phyloP scores from a whole-genome alignment of 2,797 vertebrate species.

The Helicolenus hilgendorfi region DNA sequence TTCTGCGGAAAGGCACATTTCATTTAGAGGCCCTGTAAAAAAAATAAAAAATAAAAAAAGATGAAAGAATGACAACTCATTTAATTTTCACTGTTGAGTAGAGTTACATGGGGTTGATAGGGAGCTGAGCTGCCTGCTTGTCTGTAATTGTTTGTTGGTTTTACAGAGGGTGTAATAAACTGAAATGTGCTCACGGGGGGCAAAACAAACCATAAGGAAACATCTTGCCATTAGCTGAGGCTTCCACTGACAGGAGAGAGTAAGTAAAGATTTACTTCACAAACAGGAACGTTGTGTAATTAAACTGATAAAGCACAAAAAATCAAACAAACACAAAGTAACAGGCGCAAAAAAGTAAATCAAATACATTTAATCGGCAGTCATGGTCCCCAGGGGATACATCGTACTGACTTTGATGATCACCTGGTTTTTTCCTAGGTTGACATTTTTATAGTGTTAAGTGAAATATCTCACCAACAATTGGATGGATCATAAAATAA shows the following conservation, averaged over 20 bases:
- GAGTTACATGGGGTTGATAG: neutral
- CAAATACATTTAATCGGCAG: too few relatives aligned
- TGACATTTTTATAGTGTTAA: neutral
- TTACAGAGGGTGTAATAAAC: conserved; percentile 31
- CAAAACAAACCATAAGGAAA: conserved; percentile 33
- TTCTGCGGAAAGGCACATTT: conserved; percentile 3
- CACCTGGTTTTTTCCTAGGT: neutral
- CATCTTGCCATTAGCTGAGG: neutral
- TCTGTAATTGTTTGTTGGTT: conserved; percentile 48
- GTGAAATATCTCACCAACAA: neutral
- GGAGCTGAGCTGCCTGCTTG: neutral
- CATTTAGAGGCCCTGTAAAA: conserved; percentile 1
- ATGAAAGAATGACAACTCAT: conserved; percentile 21
- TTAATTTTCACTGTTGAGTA: conserved; percentile 16
- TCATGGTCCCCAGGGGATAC: neutral
- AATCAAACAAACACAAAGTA: neutral
- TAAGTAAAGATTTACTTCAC: neutral
- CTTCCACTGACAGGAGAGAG: neutral
- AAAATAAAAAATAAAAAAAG: neutral
- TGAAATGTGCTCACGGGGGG: conserved; percentile 17
- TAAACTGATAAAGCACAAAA: neutral
- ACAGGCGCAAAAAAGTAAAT: neutral
- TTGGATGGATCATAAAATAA: neutral
- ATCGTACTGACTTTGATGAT: neutral
- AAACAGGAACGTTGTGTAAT: neutral